Conservation (phyloP, 1,140 invertebrate genomes). For the Lutraria rhynchaena region DNA sequence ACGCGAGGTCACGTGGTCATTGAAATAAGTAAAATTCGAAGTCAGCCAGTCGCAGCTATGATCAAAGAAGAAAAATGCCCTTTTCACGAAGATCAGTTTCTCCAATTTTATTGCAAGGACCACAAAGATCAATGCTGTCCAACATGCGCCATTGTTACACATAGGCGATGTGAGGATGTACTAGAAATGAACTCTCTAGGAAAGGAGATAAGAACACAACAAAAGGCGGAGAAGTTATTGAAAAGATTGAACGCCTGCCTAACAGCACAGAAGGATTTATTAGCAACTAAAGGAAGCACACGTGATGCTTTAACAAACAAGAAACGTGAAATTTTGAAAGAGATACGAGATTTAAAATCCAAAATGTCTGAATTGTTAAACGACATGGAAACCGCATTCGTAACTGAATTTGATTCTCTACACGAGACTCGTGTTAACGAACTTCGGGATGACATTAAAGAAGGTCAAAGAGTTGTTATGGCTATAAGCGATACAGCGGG, state of each 20-base stretch:
- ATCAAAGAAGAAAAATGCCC: constrained; percentile 48
- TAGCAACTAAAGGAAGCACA: not conserved
- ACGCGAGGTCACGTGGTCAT: constrained; percentile 41
- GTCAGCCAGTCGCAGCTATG: constrained; percentile 27
- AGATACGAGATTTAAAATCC: constrained; percentile 39
- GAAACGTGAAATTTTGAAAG: constrained; percentile 19
- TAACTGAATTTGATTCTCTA: constrained; percentile 46
- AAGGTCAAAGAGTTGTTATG: constrained; percentile 4
- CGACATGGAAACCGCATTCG: constrained; percentile 31
- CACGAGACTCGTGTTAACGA: constrained; percentile 24
- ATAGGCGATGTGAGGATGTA: constrained; percentile 44
- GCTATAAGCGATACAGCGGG: constrained; percentile 5
- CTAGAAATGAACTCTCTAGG: constrained; percentile 46
- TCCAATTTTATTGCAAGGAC: constrained; percentile 40
- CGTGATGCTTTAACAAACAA: constrained; percentile 6
- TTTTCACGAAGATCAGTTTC: constrained; percentile 35
- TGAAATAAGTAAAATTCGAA: constrained; percentile 35
- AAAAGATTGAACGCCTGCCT: constrained; percentile 50
- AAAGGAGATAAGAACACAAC: constrained; percentile 35
- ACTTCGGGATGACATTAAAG: constrained; percentile 15
- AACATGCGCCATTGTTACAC: constrained; percentile 37
- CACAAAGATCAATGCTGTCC: constrained; percentile 42
- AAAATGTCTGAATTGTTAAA: constrained; percentile 34
- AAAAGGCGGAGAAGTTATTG: constrained; percentile 37
- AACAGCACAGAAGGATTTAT: constrained; percentile 2